Base-by-base conservation (phyloP, 2,113 vertebrate species). In the Bostrychus sinensis region DNA sequence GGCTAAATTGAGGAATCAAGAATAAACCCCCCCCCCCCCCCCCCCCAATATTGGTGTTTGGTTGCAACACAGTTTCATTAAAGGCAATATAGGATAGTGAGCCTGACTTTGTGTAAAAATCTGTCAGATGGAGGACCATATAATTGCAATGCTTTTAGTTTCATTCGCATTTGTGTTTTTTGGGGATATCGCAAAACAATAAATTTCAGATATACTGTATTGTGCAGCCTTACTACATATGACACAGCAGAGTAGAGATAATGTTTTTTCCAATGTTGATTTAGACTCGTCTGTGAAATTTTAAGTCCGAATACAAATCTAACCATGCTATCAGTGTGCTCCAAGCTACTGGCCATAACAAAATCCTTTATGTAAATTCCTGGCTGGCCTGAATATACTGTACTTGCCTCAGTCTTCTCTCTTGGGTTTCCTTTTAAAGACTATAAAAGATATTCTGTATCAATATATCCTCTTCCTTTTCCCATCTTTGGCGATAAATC, bases 401-500 rank as follows among this genome's bases (percentile, higher is more conserved):
- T 4, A 28, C 46, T 51, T 22, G 1, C 12, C 48, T 28, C 46
- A 16, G 46, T 16, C 23, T 9, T n/a, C 25, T 51, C 48, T 28
- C 25, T 9, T 28, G 12, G 23, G 13, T 51, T 32, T 32, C 8
- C 30, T 32, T 8, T 51, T 28, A 51, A 26, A 16, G 48, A 28
- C 48, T 14, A 51, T 28, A 28, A 51, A 51, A 17, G 7, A 51
- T n/a, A n/a, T 51, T n/a, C 48, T 17, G 25, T 30, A 51, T 28
- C 48, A 51, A 51, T 30, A 55, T 17, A 55, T 19, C 16, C n/a
- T 36, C 19, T 55, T 5, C 30, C 51, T 30, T 9, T 36, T 55
- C n/a, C 30, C 28, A 55, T 36, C 53, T 36, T 55, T 17, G n/a
- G 17, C n/a, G 17, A 36, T 55, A 22, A 32, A 55, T 55, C 53